Percentiles rank a stretch among this genome's conserved stretches.
Evolutionary conservation across 2,113 vertebrate genomes (phyloP).

Genomic region (Propithecus coquereli): DNA sequence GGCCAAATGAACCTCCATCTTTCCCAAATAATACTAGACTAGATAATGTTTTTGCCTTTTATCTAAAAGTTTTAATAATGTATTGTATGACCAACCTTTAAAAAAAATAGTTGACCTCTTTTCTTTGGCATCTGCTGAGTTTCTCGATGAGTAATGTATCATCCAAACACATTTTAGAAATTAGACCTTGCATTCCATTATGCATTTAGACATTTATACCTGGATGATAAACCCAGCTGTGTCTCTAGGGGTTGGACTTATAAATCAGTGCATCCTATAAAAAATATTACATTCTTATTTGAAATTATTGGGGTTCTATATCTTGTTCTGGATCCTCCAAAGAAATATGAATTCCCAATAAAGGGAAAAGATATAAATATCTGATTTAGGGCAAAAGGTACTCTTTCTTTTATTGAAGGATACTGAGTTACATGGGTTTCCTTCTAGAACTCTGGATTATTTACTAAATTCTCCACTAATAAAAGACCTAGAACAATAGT

Average conservation of each 20-base stretch:
- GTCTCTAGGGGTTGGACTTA: conserved; percentile 78
- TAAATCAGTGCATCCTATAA: conserved; percentile 80
- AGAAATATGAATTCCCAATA: conserved; percentile 50
- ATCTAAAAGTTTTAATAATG: conserved; percentile 77
- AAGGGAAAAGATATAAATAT: conserved; percentile 54
- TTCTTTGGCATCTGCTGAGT: conserved; percentile 70
- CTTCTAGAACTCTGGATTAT: neutral
- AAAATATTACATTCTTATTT: conserved; percentile 73
- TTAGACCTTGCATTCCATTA: conserved; percentile 80
- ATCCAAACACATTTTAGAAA: conserved; percentile 82
- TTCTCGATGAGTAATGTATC: conserved; percentile 79
- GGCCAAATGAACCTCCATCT: conserved; percentile 51
- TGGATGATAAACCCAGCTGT: conserved; percentile 81
- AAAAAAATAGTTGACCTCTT: conserved; percentile 73
- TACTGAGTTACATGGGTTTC: conserved; percentile 23
- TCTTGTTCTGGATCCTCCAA: conserved; percentile 59
- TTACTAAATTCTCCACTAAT: conserved; percentile 26
- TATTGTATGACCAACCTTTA: conserved; percentile 63
- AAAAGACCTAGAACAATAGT: neutral
- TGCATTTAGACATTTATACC: conserved; percentile 82
- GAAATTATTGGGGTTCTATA: conserved; percentile 76
- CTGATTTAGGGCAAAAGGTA: conserved; percentile 63
- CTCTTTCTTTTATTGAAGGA: conserved; percentile 55
- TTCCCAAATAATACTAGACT: conserved; percentile 54
- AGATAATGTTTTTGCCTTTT: conserved; percentile 62